Percentiles rank a stretch among this genome's conserved stretches.
phyloP scores from a whole-genome alignment of 2,888 invertebrate genomes.

The Dynastes grantii region DNA sequence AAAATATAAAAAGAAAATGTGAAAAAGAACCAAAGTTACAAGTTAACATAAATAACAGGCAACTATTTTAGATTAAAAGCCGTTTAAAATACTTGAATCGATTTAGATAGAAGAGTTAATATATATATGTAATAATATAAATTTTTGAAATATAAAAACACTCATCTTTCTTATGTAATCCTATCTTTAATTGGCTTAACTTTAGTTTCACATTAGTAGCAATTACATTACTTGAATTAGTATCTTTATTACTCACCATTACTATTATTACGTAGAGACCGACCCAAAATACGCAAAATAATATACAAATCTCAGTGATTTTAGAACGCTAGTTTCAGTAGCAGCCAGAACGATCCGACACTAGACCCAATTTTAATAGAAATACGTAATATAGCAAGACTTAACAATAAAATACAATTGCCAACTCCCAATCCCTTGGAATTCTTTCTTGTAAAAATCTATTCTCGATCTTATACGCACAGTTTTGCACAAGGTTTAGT shows the following conservation, averaged over 20 bases:
- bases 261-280: constrained; percentile 15
- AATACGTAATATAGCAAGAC: constrained; percentile 9
- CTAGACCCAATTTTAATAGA: constrained; percentile 33
- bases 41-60: no score
- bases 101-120: not conserved
- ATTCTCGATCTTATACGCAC: not conserved
- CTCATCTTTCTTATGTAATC: not conserved
- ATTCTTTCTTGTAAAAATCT: not conserved
- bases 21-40: no score
- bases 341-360: constrained; percentile 48
- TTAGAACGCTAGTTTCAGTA: constrained; percentile 50
- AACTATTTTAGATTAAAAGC: no score
- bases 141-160: not conserved
- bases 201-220: not conserved
- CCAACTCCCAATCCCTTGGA: constrained; percentile 15
- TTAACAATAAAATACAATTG: constrained; percentile 15
- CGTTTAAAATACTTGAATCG: no score
- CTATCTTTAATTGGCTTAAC: not conserved
- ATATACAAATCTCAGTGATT: constrained; percentile 50
- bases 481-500: not conserved
- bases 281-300: constrained; percentile 31
- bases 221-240: not conserved
- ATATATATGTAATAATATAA: not conserved
- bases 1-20: no score
- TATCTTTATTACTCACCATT: constrained; percentile 45